A percentile compares a stretch with the other conserved stretches of the same genome.
phyloP scores from a whole-genome alignment of 2,888 invertebrate species.

The Limnephilus rhombicus region DNA sequence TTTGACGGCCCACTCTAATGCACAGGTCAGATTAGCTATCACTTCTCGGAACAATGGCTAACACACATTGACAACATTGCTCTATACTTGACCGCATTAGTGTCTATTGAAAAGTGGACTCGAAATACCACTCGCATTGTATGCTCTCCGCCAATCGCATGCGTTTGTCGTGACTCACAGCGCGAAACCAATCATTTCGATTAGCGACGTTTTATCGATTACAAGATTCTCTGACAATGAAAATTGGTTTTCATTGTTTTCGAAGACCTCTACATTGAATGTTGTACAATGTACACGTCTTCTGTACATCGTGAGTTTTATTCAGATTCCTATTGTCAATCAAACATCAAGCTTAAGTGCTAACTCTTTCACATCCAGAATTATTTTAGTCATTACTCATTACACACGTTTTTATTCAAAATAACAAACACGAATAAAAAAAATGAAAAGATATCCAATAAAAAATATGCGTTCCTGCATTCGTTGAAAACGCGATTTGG shows the following conservation, averaged over 20 bases:
- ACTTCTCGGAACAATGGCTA: conserved; percentile 14
- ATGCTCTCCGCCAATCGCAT: conserved; percentile 17
- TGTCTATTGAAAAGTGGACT: background rate
- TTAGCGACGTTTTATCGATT: conserved; percentile 36
- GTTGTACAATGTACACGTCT: background rate
- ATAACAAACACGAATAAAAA: background rate
- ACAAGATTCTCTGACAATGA: conserved; percentile 39
- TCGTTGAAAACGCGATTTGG: too few relatives aligned
- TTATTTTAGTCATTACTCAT: background rate
- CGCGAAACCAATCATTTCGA: conserved; percentile 28
- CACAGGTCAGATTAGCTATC: background rate
- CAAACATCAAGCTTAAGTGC: background rate
- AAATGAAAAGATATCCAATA: too few relatives aligned
- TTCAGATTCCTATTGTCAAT: background rate
- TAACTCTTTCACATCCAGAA: background rate
- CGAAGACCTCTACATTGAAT: background rate
- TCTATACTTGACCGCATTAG: conserved; percentile 34
- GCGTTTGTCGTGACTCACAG: conserved; percentile 29
- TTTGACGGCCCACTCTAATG: background rate
- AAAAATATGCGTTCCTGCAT: too few relatives aligned
- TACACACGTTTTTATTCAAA: background rate
- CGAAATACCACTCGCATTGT: conserved; percentile 14
- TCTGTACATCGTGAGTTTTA: background rate
- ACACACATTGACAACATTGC: background rate
- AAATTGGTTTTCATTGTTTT: conserved; percentile 37